These are phyloP conservation scores for Otocyon megalotis DNA, from an alignment of 2,113 vertebrate genomes.

Conservation along the genomic window DNA sequence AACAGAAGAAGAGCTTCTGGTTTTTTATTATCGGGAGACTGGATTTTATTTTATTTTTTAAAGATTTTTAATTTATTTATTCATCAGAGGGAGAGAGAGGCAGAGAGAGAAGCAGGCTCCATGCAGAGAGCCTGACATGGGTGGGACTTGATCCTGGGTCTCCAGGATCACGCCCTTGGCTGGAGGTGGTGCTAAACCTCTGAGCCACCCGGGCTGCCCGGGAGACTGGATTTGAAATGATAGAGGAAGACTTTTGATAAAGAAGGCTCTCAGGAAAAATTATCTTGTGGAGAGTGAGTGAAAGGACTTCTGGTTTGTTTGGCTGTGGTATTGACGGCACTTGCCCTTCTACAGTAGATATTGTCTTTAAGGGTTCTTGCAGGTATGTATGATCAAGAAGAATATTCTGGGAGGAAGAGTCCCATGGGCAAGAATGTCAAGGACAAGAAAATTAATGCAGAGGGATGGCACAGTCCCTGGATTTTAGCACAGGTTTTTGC, in stretches of 20 bases:
- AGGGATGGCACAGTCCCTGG: not conserved
- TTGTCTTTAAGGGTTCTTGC: not conserved
- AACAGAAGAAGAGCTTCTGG: not conserved
- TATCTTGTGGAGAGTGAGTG: not conserved
- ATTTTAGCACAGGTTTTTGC: slow-evolving; percentile 53
- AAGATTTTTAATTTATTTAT: no score
- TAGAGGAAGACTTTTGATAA: not conserved
- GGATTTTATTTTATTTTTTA: not conserved
- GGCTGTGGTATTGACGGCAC: not conserved
- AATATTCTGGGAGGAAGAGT: slow-evolving; percentile 45
- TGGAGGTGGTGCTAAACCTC: no score
- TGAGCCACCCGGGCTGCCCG: no score
- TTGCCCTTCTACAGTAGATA: not conserved
- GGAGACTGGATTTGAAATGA: slow-evolving; percentile 2
- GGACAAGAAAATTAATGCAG: not conserved
- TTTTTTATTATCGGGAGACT: not conserved
- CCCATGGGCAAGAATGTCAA: not conserved
- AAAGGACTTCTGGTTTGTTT: not conserved
- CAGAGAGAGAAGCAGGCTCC: no score
- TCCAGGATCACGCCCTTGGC: no score
- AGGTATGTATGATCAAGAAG: slow-evolving; percentile 17
- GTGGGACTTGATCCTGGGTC: no score
- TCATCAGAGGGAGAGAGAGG: no score
- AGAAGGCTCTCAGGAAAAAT: not conserved
- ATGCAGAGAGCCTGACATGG: no score